phyloP scores from a whole-genome alignment of 2,113 vertebrate species.

The Paradoxurus hermaphroditus region DNA sequence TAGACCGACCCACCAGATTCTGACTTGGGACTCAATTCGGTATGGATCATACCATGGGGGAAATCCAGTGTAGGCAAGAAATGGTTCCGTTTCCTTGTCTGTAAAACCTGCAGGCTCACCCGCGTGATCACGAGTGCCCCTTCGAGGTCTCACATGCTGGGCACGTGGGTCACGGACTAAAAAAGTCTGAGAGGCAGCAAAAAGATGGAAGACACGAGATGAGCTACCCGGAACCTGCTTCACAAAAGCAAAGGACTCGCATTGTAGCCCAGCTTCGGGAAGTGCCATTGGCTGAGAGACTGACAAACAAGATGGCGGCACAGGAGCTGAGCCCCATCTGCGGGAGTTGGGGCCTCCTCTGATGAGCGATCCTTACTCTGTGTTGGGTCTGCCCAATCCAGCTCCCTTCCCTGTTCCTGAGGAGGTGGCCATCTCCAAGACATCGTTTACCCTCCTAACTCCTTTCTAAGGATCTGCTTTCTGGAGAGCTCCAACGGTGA shows the following conservation, averaged over 20 bases:
- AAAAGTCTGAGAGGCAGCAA: background rate
- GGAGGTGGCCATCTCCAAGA: too few species aligned
- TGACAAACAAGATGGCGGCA: background rate
- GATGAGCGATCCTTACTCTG: background rate
- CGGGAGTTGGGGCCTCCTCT: background rate
- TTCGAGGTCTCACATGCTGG: background rate
- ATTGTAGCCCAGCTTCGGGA: background rate
- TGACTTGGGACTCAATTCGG: background rate
- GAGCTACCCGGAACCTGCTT: background rate
- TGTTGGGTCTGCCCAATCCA: background rate
- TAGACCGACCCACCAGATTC: background rate
- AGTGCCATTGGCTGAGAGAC: background rate
- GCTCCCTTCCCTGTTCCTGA: background rate
- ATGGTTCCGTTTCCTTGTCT: background rate
- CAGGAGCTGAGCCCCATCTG: background rate
- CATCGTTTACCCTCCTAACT: background rate
- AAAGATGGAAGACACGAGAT: background rate
- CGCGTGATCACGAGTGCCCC: rapidly evolving
- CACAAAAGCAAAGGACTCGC: background rate
- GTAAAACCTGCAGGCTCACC: rapidly evolving
- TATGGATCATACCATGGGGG: background rate
- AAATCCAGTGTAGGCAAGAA: background rate
- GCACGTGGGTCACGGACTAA: background rate
- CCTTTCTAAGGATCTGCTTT: background rate
- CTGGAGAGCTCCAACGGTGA: background rate